Evolutionary conservation across 2,113 vertebrate genomes (phyloP).

Genomic region (Archilochus colubris): DNA sequence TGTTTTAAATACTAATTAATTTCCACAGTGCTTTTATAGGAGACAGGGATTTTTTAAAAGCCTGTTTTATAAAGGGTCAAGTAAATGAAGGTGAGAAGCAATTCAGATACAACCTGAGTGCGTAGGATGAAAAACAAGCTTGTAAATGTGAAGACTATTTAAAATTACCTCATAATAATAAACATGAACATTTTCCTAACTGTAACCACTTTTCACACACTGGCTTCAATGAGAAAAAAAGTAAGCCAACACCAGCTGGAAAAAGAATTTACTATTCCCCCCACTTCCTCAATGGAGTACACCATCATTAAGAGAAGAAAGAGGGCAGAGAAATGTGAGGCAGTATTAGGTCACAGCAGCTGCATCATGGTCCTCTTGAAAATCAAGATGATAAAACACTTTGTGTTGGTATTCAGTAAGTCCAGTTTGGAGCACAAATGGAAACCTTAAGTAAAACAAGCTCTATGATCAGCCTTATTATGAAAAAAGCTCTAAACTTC

Average conservation of each 20-base stretch:
- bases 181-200: neutral
- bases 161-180: neutral
- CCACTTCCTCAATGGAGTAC: neutral
- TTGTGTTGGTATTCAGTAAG: neutral
- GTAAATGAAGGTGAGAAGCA: neutral
- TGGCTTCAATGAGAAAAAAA: neutral
- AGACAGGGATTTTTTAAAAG: neutral
- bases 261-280: neutral
- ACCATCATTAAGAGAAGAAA: neutral
- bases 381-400: neutral
- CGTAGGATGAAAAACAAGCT: neutral
- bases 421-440: constrained; percentile 18
- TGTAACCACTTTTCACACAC: neutral
- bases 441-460: neutral
- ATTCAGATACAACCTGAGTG: neutral
- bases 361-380: neutral
- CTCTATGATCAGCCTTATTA: neutral
- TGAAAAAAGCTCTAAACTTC: neutral
- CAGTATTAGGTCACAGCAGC: neutral
- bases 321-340: neutral
- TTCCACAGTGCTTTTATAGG: neutral
- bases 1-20: neutral
- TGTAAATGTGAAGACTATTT: neutral
- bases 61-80: neutral
- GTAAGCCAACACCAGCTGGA: neutral